Evolutionary conservation across 1,140 invertebrate species (phyloP).

Genomic region (Temnothorax nylanderi): DNA sequence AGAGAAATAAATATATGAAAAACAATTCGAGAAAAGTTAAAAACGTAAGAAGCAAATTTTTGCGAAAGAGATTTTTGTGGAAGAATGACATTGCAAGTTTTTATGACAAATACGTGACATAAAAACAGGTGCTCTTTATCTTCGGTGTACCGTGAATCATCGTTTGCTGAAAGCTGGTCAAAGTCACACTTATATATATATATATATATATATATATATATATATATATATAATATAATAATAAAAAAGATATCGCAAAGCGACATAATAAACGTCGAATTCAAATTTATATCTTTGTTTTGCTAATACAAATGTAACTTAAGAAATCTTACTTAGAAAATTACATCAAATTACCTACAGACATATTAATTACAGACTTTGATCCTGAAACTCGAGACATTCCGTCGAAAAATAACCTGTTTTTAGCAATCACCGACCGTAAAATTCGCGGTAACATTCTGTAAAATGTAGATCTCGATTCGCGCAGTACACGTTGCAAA

Average conservation of each 20-base stretch:
- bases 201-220: too few species aligned
- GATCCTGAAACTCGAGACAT: neutral
- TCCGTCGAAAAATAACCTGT: neutral
- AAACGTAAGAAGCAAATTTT: neutral
- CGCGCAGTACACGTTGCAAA: neutral
- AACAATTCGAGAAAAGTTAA: neutral
- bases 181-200: neutral
- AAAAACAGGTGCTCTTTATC: conserved; percentile 25
- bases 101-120: neutral
- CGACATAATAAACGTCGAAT: neutral
- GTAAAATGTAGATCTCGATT: neutral
- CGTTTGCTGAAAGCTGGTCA: neutral
- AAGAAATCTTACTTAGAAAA: neutral
- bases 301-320: neutral
- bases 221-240: neutral
- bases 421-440: neutral
- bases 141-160: neutral
- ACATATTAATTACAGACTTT: neutral
- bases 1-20: neutral
- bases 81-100: neutral
- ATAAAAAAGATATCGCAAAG: neutral
- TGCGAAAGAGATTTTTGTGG: neutral
- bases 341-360: neutral
- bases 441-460: neutral
- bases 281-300: neutral